A percentile compares a stretch with the other conserved stretches of the same genome.
Conservation (phyloP, 2,888 invertebrate species). For the Leptothorax acervorum region DNA sequence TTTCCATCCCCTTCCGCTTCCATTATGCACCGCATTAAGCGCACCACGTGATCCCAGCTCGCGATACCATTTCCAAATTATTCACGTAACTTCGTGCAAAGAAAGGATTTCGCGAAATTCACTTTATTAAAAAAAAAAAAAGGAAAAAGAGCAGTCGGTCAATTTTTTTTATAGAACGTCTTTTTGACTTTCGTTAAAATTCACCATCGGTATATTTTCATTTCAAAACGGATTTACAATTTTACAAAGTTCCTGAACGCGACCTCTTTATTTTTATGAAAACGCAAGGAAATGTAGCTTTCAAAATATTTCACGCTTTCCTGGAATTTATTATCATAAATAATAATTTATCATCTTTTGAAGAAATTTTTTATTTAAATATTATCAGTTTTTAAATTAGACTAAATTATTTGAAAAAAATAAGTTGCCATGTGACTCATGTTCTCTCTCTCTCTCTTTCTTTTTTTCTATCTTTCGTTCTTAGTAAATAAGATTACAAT, state of each 20-base stretch:
- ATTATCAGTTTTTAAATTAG: neutral
- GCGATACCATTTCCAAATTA: slow-evolving; percentile 40
- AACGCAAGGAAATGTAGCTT: neutral
- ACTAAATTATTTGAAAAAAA: neutral
- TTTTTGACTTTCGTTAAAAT: neutral
- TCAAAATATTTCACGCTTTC: neutral
- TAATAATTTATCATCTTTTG: neutral
- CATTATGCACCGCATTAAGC: slow-evolving; percentile 46
- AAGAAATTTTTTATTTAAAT: neutral
- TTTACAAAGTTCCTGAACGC: slow-evolving; percentile 4
- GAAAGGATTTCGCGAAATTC: slow-evolving; percentile 5
- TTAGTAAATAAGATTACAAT: neutral
- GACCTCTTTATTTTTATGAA: neutral
- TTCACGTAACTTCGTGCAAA: slow-evolving; percentile 1
- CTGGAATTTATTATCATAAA: neutral
- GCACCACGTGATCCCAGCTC: slow-evolving; percentile 16
- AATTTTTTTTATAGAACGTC: neutral
- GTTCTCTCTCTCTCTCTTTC: neutral
- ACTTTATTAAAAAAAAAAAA: neutral
- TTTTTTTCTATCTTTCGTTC: no score
- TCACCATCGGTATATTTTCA: neutral
- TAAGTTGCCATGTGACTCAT: neutral
- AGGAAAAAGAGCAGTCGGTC: neutral
- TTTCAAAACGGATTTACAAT: slow-evolving; percentile 7
- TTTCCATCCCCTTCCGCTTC: slow-evolving; percentile 20